Evolutionary conservation across 2,113 vertebrate species (phyloP).

Genomic region (Calidris pygmaea): DNA sequence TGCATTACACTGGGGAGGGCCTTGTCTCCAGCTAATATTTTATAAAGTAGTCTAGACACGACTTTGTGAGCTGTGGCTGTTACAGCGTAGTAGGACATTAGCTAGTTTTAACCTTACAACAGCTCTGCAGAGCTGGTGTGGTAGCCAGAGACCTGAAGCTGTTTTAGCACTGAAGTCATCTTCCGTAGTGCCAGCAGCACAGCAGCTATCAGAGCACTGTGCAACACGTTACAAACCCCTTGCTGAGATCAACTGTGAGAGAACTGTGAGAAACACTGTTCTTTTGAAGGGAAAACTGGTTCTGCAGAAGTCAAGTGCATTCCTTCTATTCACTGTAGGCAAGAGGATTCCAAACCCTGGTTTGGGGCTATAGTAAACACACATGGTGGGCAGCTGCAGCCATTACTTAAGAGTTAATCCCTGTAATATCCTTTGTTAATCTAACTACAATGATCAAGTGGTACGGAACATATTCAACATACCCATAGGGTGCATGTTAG

Average conservation of each 20-base stretch:
- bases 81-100: not conserved
- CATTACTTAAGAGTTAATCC: conserved; percentile 21
- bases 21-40: not conserved
- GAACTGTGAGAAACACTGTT: not conserved
- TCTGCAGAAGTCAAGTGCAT: not conserved
- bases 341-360: not conserved
- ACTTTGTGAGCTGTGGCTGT: not conserved
- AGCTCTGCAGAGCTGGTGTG: not conserved
- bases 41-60: not conserved
- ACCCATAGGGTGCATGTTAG: not conserved
- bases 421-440: conserved; percentile 12
- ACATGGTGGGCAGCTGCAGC: not conserved
- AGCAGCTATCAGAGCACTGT: not conserved
- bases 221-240: not conserved
- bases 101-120: not conserved
- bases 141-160: not conserved
- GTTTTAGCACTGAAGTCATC: not conserved
- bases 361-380: not conserved
- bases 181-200: not conserved
- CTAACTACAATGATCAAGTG: conserved; percentile 4
- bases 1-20: not conserved
- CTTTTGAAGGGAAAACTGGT: not conserved
- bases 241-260: not conserved
- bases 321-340: not conserved
- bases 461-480: not conserved